These are phyloP conservation scores for Scrobipalpa costella DNA, from an alignment of 2,888 invertebrate species.

Conservation along the genomic window DNA sequence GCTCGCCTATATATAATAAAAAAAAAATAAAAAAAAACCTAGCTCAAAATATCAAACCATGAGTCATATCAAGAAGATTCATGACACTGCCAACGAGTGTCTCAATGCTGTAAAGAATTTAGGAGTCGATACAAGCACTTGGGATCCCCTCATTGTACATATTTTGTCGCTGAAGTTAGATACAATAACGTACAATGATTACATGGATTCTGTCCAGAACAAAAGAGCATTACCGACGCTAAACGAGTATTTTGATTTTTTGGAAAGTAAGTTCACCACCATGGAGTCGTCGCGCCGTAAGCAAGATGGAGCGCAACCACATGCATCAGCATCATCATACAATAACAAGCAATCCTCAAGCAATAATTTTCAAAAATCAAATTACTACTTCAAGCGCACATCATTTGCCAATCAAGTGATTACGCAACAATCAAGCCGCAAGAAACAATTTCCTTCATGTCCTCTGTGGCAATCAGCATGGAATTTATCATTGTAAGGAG, in stretches of 20 bases:
- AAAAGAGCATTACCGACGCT: constrained; percentile 3
- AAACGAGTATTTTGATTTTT: constrained; percentile 15
- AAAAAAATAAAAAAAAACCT: too few relatives aligned
- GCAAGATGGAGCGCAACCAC: background rate
- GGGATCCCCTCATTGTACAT: constrained; percentile 20
- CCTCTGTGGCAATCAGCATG: constrained; percentile 14
- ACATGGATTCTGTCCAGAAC: constrained; percentile 8
- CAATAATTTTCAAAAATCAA: too few relatives aligned
- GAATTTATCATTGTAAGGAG: constrained; percentile 18
- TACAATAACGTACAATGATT: too few relatives aligned
- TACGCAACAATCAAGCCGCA: too few relatives aligned
- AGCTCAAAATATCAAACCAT: too few relatives aligned
- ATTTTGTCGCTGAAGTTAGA: constrained; percentile 13
- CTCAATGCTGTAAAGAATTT: constrained; percentile 24
- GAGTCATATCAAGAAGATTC: too few relatives aligned
- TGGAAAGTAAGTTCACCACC: constrained; percentile 23
- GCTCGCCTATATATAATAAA: too few relatives aligned
- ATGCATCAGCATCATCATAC: too few relatives aligned
- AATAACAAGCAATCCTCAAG: too few relatives aligned
- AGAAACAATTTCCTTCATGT: too few relatives aligned
- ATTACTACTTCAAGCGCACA: too few relatives aligned
- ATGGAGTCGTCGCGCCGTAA: constrained; percentile 21
- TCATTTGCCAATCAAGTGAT: too few relatives aligned
- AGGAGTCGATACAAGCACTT: constrained; percentile 14
- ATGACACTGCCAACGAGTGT: constrained; percentile 21